Percentiles rank a stretch among this genome's conserved stretches.
These are phyloP conservation scores for Callyntrura sp. DNA, from an alignment of 2,888 invertebrate species.

Conservation along the genomic window DNA sequence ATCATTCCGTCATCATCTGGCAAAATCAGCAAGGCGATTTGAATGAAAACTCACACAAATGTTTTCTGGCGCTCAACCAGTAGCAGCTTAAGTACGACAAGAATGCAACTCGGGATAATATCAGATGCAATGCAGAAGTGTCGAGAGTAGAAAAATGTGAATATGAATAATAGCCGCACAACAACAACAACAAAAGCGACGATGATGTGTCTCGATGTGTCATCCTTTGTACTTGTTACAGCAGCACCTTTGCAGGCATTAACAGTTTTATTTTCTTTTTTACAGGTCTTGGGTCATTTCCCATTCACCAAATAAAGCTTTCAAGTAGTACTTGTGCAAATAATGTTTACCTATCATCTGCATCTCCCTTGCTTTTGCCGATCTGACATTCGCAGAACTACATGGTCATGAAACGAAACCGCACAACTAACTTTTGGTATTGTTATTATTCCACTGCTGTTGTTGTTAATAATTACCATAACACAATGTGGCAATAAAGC, in stretches of 20 bases:
- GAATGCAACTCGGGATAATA: too few species aligned
- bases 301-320: background rate
- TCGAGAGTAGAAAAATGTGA: background rate
- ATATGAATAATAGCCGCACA: background rate
- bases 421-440: background rate
- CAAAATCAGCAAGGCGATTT: background rate
- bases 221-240: conserved; percentile 5
- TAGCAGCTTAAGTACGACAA: too few species aligned
- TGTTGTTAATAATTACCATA: conserved; percentile 1
- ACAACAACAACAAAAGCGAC: too few species aligned
- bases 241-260: background rate
- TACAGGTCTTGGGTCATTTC: background rate
- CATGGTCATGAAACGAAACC: background rate
- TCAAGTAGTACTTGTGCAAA: background rate
- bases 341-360: too few species aligned
- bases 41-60: background rate
- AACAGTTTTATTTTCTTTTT: too few species aligned
- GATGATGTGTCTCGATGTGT: background rate
- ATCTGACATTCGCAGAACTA: background rate
- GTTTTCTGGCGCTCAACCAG: background rate
- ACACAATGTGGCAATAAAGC: background rate
- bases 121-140: background rate
- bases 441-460: background rate
- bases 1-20: background rate
- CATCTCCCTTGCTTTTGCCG: background rate